Base-by-base conservation (phyloP, 2,797 vertebrate species). In the Orestias chungarensis region DNA sequence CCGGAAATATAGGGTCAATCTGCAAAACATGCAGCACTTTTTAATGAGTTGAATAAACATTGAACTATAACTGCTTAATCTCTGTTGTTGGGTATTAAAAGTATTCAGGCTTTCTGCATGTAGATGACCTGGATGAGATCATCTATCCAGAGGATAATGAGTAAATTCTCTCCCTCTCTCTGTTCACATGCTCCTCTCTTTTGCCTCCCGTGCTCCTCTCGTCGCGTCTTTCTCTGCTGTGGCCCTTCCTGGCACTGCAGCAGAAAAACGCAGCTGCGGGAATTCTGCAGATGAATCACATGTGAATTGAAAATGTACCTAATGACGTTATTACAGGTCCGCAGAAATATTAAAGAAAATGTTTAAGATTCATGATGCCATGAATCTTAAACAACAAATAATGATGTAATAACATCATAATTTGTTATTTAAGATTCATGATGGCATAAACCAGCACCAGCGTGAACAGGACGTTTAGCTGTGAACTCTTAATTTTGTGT, bases 241-340 rank as follows among this genome's bases (percentile, higher is more conserved):
- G 49, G 29, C 49, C 35, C 17, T 73, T 57, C 61, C 61, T 43
- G 66, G 33, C 76, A 73, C 83, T 84, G 87, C 77, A 74, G 82
- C 82, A 82, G 77, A 68, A 71, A 66, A 62, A 72, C 3, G 6
- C 54, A 66, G 74, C 10, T 18, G 0, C 66, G 6, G 57, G 68
- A 55, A 42, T 38, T n/a, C 38, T 74, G 68, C 74, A 75, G 78
- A 70, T 71, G 71, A n/a, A n/a, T n/a, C 52, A 42, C 27, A 44
- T 17, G 55, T 27, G 44, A 42, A 64, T 42, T 33, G 50, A 49
- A 52, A 46, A 9, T 1, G 2, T 6, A 14, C 35, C 3, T 27
- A 62, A 40, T 27, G n/a, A 52, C 14, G 50, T 25, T 52, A 52
- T 27, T 52, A 25, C 7, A 50, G 9, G 4, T 25, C 8, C 11